A percentile compares a stretch with the other conserved stretches of the same genome.
Evolutionary conservation across 2,113 vertebrate species (phyloP).

Genomic region (Python bivittatus): DNA sequence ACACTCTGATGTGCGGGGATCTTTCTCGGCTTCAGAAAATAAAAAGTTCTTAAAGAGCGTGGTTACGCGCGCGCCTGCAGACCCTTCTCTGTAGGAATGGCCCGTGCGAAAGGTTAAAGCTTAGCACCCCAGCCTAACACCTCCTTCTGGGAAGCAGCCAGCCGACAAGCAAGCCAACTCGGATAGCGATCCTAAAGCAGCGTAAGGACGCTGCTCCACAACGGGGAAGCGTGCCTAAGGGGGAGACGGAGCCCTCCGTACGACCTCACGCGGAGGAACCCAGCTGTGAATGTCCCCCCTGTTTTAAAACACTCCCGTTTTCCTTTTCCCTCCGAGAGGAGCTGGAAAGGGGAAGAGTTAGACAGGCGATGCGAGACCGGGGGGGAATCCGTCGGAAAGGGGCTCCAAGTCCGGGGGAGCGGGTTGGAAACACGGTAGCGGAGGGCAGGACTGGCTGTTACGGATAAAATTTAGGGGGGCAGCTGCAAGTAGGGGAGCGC

Average conservation of each 20-base stretch:
- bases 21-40: fast-evolving
- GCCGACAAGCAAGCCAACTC: background rate
- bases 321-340: background rate
- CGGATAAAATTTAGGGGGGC: background rate
- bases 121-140: background rate
- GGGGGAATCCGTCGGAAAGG: background rate
- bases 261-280: background rate
- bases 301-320: background rate
- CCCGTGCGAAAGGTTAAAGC: background rate
- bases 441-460: background rate
- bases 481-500: background rate
- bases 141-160: background rate
- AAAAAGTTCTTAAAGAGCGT: background rate
- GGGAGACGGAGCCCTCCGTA: background rate
- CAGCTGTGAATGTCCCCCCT: background rate
- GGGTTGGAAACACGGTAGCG: background rate
- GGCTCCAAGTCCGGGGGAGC: background rate
- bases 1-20: background rate
- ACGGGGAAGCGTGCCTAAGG: background rate
- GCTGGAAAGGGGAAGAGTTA: background rate
- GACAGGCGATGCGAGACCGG: background rate
- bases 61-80: fast-evolving
- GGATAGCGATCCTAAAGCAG: background rate
- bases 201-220: background rate
- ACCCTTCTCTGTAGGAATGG: background rate